phyloP scores from a whole-genome alignment of 1,140 invertebrate species.

The Trichomalopsis sarcophagae region DNA sequence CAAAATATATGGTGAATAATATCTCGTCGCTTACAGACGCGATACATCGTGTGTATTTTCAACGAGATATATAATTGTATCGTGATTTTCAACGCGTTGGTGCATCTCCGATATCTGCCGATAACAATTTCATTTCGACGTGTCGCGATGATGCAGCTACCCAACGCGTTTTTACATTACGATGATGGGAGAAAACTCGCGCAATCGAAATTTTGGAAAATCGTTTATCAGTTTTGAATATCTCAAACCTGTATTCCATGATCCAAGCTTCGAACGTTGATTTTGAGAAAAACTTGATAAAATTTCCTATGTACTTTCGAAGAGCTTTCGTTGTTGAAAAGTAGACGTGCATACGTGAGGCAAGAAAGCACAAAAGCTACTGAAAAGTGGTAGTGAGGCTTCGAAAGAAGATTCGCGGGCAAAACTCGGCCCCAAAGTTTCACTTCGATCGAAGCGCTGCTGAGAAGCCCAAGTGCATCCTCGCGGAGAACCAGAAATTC shows the following conservation, averaged over 20 bases:
- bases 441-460: not conserved
- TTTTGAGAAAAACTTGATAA: not conserved
- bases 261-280: not conserved
- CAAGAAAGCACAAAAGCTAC: not conserved
- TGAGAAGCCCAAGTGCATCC: constrained; percentile 5
- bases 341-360: not conserved
- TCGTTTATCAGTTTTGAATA: not conserved
- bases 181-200: too few species aligned
- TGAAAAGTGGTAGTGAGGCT: not conserved
- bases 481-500: not conserved
- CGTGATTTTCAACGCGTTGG: not conserved
- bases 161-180: too few species aligned
- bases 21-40: not conserved
- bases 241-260: not conserved
- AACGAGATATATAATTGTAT: not conserved
- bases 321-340: not conserved
- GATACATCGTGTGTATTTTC: not conserved
- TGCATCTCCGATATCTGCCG: too few species aligned
- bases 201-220: too few species aligned
- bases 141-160: too few species aligned
- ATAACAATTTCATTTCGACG: too few species aligned
- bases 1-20: not conserved
- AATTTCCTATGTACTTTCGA: not conserved
- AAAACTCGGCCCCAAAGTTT: constrained; percentile 31
- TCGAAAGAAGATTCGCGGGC: constrained; percentile 22